These are phyloP conservation scores for Meleagris gallopavo DNA, from an alignment of 2,113 vertebrate species.

Conservation along the genomic window DNA sequence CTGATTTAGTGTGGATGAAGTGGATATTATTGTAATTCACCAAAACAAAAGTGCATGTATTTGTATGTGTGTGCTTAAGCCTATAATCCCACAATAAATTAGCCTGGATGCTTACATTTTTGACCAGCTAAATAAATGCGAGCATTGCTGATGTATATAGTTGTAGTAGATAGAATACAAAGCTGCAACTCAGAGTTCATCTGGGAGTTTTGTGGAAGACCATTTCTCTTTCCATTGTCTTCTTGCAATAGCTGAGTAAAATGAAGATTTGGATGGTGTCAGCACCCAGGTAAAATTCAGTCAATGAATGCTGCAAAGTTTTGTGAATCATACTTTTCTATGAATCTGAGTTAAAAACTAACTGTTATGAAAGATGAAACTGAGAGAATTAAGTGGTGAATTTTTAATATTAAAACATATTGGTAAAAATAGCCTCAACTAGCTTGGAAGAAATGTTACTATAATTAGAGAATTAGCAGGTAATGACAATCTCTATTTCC, in stretches of 20 bases:
- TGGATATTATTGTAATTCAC: background rate
- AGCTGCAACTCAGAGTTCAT: background rate
- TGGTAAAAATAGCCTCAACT: background rate
- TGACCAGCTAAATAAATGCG: background rate
- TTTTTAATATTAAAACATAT: background rate
- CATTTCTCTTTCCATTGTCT: background rate
- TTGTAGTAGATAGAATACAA: background rate
- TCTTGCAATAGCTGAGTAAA: background rate
- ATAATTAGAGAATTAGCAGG: background rate
- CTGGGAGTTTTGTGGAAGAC: background rate
- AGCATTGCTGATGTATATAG: background rate
- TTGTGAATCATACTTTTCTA: background rate
- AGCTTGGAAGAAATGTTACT: background rate
- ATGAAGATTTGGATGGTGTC: background rate
- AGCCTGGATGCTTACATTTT: background rate
- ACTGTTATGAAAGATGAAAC: background rate
- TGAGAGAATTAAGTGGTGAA: background rate
- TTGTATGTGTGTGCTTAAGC: background rate
- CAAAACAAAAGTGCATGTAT: background rate
- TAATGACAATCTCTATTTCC: background rate
- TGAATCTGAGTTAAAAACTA: background rate
- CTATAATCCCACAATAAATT: conserved; percentile 18
- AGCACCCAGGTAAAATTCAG: background rate
- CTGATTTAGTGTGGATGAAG: background rate
- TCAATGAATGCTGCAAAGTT: background rate